Conservation (phyloP, 1,140 invertebrate species). For the honey bee (Apis mellifera) region Amel_HAv3.1 CM009935.2:9636001-9636500, state of each 20-base stretch:
- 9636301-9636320: slow-evolving; percentile 50
- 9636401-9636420: slow-evolving; percentile 4
- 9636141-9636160: slow-evolving; percentile 35
- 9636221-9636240: slow-evolving; percentile 52
- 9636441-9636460: neutral
- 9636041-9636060: neutral
- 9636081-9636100: neutral
- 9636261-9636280: slow-evolving; percentile 37
- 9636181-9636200: slow-evolving; percentile 68
- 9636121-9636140: slow-evolving; percentile 23
- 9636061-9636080: neutral
- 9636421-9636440: neutral
- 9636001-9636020: slow-evolving; percentile 54
- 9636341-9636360: slow-evolving; percentile 36
- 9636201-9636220: slow-evolving; percentile 51
- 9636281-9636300: slow-evolving; percentile 29
- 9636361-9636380: slow-evolving; percentile 22
- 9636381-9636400: neutral
- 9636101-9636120: neutral
- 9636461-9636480: neutral
- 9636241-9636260: slow-evolving; percentile 53
- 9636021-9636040: slow-evolving; percentile 69
- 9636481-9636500: neutral
- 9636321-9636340: slow-evolving; percentile 52
- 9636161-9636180: slow-evolving; percentile 76